Base-by-base conservation (phyloP, 2,888 invertebrate genomes). In the Ochropleura leucogaster region DNA sequence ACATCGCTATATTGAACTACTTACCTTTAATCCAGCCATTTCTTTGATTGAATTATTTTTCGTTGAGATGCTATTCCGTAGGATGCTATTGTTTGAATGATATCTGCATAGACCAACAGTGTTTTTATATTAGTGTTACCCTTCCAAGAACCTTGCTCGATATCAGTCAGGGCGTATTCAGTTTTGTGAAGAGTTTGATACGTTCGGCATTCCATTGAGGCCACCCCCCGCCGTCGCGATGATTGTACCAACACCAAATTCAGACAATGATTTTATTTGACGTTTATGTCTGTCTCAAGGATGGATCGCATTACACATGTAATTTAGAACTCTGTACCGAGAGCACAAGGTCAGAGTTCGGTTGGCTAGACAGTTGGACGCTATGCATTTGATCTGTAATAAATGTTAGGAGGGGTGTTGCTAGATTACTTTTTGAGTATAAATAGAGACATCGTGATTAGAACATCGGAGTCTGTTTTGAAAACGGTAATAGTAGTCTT, bases 91-190 rank as follows among this genome's bases (percentile, higher is more conserved):
- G 75, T 74, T 66, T 80, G 92, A 92, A 90, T 92, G 92, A 91
- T 92, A 87, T 85, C 78, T 83, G 75, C 82, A 78, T 76, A 86
- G 78, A 79, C 79, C 75, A 79, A 75, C 87, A 85, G 88, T 89
- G 89, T 90, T 92, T 92, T 92, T 93, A 93, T 93, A 93, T 92
- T 84, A 85, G 84, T 86, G 86, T 77, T 76, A 87, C 89, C 91
- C 91, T 90, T 85, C 90, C 89, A 89, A 76, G 78, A 85, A 90
- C 90, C 90, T 91, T 91, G 89, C 86, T 80, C 88, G 87, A 87
- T 87, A 90, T 90, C 87, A 86, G 84, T 87, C 84, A 87, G 85
- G 89, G 89, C 86, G 88, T 88, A 86, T 85, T 86, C 83, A 84
- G 84, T 75, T 82, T 83, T 83, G 82, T 83, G 88, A 88, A 85